Evolutionary conservation across 2,113 vertebrate genomes (phyloP).

Genomic region (Narcine bancroftii): DNA sequence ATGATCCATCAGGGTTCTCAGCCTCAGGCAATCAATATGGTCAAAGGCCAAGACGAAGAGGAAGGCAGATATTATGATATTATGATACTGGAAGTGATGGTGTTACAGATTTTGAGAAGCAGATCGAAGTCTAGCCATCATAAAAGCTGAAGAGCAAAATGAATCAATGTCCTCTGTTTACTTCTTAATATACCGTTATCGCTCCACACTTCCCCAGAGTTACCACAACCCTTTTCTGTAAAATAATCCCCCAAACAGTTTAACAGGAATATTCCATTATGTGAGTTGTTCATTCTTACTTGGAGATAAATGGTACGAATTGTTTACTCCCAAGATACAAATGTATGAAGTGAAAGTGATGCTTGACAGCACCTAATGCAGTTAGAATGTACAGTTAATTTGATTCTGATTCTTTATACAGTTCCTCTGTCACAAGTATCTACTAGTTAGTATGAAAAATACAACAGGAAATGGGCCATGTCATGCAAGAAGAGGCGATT

Average conservation of each 20-base stretch:
- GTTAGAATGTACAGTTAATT: slow-evolving; percentile 81
- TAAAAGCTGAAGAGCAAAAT: slow-evolving; percentile 37
- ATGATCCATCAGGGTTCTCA: slow-evolving; percentile 34
- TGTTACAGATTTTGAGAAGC: slow-evolving; percentile 36
- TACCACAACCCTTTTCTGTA: slow-evolving; percentile 32
- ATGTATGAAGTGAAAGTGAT: slow-evolving; percentile 62
- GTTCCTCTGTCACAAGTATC: slow-evolving; percentile 63
- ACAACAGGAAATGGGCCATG: slow-evolving; percentile 69
- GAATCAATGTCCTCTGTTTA: slow-evolving; percentile 36
- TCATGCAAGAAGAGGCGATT: slow-evolving; percentile 51
- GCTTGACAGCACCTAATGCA: slow-evolving; percentile 61
- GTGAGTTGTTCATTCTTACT: slow-evolving; percentile 55
- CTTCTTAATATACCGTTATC: slow-evolving; percentile 33
- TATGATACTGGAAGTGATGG: slow-evolving; percentile 37
- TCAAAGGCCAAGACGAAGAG: slow-evolving; percentile 30
- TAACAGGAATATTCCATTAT: slow-evolving; percentile 21
- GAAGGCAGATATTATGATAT: slow-evolving; percentile 35
- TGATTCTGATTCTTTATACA: slow-evolving; percentile 72
- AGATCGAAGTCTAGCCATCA: slow-evolving; percentile 32
- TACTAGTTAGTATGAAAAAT: slow-evolving; percentile 77
- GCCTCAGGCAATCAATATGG: slow-evolving; percentile 38
- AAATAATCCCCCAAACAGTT: slow-evolving; percentile 37
- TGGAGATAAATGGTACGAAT: slow-evolving; percentile 60
- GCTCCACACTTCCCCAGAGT: background rate
- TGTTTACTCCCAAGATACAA: slow-evolving; percentile 59